phyloP scores from a whole-genome alignment of 2,888 invertebrate species.

The Drosophila niveifrons region DNA sequence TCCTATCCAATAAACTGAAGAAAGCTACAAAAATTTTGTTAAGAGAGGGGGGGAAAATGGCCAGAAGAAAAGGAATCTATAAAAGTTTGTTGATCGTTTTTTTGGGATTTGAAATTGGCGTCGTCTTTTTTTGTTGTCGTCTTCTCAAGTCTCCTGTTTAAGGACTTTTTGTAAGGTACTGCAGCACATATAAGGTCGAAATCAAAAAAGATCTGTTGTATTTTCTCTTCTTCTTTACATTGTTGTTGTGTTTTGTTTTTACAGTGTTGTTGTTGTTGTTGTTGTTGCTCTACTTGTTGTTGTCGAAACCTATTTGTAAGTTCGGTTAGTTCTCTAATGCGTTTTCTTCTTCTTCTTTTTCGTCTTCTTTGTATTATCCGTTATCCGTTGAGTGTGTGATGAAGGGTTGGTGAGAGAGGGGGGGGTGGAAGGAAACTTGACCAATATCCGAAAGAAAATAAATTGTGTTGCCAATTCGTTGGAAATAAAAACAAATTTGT shows the following conservation, averaged over 20 bases:
- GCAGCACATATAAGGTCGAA: conserved; percentile 61
- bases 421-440: neutral
- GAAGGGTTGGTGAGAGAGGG: neutral
- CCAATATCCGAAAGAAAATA: conserved; percentile 32
- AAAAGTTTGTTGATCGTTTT: conserved; percentile 10
- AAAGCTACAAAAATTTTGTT: conserved; percentile 13
- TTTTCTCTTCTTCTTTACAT: neutral
- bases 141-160: conserved; percentile 20
- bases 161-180: conserved; percentile 65
- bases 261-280: conserved; percentile 32
- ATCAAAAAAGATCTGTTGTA: conserved; percentile 30
- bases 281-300: conserved; percentile 22
- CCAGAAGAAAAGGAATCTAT: conserved; percentile 1
- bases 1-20: conserved; percentile 22
- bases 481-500: conserved; percentile 74
- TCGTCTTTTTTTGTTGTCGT: conserved; percentile 28
- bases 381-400: conserved; percentile 1
- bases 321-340: conserved; percentile 32
- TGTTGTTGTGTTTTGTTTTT: conserved; percentile 27
- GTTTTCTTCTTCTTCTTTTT: neutral
- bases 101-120: conserved; percentile 49
- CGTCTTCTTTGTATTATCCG: conserved; percentile 1
- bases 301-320: conserved; percentile 66
- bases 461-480: conserved; percentile 50
- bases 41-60: neutral